Conservation (phyloP, 2,113 vertebrate genomes). For the Rhegmatorhina hoffmannsi region DNA sequence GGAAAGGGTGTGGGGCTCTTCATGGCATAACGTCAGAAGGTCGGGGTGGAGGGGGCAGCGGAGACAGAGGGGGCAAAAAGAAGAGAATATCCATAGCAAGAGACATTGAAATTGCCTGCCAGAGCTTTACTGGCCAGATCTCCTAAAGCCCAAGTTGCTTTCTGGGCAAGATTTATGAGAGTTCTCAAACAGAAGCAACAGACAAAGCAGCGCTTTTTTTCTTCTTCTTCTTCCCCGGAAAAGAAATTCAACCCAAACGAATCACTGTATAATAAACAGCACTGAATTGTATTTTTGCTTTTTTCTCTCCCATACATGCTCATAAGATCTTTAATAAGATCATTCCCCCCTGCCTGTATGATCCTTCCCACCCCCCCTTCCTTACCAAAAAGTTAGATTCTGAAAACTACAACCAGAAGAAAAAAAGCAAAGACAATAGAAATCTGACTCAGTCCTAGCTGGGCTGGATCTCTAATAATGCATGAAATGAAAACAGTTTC, state of each 20-base stretch:
- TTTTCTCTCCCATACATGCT: neutral
- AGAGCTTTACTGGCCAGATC: slow-evolving; percentile 24
- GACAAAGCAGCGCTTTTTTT: slow-evolving; percentile 49
- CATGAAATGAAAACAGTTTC: slow-evolving; percentile 61
- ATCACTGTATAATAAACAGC: neutral
- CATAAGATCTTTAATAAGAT: neutral
- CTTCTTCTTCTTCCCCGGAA: neutral
- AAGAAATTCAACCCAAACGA: slow-evolving; percentile 63
- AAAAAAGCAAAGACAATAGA: slow-evolving; percentile 65
- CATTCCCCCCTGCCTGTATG: neutral
- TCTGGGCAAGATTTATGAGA: slow-evolving; percentile 72
- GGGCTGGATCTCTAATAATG: slow-evolving; percentile 52
- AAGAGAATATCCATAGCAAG: slow-evolving; percentile 35
- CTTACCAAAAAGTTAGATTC: slow-evolving; percentile 65
- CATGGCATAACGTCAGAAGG: slow-evolving; percentile 33
- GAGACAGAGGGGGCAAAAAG: slow-evolving; percentile 4
- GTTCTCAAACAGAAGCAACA: slow-evolving; percentile 73
- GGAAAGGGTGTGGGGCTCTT: slow-evolving; percentile 66
- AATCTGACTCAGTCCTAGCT: slow-evolving; percentile 39
- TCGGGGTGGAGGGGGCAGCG: neutral
- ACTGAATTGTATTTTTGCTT: slow-evolving; percentile 6
- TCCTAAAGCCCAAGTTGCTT: slow-evolving; percentile 60
- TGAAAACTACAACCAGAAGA: slow-evolving; percentile 54
- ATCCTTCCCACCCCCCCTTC: neutral
- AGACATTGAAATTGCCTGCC: slow-evolving; percentile 8